Evolutionary conservation across 2,888 invertebrate genomes (phyloP), one percentile per base, ranked within the genome.

Genomic region (Patella caerulea): DNA sequence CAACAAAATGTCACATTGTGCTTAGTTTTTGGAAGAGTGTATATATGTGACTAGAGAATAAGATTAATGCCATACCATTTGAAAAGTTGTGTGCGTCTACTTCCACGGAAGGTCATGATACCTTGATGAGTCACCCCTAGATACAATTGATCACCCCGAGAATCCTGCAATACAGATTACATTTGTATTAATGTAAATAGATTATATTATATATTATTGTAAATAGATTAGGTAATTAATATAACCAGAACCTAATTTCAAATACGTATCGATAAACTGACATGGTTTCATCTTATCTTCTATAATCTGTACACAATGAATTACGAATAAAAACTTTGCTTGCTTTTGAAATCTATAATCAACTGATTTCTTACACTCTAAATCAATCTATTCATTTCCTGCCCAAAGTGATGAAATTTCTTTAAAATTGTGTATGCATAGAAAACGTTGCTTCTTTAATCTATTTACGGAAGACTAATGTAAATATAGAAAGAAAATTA

Each of bases 111-210:
- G 74, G 98, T 97, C 85, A 98, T 94, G 85, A 99, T 97, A 65
- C 98, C 99, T 87, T 95, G 95, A 92, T 97, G 96, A 92, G 98
- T 98, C 87, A 98, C 96, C 76, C 98, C 98, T 84, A 99, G 93
- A 92, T 97, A 98, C 78, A 98, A 93, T 90, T 97, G 96, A 86
- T 95, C 96, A 70, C 97, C 96, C 92, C 96, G 95, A 92, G 97
- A 96, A 92, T 99, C 98, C 96, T 97, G 92, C 34, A 80, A 81
- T 53, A 76, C 29, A 52, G 59, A 76, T 54, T n/a, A 73, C 19
- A 3, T 34, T 34, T 34, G 34, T 34, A 34, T 34, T 34, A 34
- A 34, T 34, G 34, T 34, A 34, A 34, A 34, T 34, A 34, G 34
- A 34, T 34, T 5, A 34, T 4, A 5, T 34, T 7, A 34, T 19